phyloP scores from a whole-genome alignment of 2,888 invertebrate species.

The Hirtodrosophila confusa region DNA sequence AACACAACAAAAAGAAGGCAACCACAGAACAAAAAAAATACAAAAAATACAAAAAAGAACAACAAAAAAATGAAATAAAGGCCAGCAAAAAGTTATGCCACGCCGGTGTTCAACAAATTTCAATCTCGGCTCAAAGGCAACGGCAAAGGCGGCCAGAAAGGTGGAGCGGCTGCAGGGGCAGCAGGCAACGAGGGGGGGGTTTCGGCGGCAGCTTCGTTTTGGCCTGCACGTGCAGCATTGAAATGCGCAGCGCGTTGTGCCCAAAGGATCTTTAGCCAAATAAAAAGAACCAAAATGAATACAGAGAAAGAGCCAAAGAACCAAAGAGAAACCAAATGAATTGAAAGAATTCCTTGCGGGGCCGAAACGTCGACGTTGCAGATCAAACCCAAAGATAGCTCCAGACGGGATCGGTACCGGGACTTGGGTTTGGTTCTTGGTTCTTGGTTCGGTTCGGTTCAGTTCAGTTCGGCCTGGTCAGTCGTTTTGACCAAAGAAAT shows the following conservation, averaged over 20 bases:
- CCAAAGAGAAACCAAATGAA: slow-evolving; percentile 57
- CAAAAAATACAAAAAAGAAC: not conserved
- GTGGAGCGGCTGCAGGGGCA: not conserved
- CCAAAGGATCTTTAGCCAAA: slow-evolving; percentile 71
- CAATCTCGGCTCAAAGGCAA: slow-evolving; percentile 75
- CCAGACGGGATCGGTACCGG: slow-evolving; percentile 25
- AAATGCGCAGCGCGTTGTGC: slow-evolving; percentile 75
- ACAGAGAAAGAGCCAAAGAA: slow-evolving; percentile 1
- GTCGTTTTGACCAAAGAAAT: slow-evolving; percentile 62
- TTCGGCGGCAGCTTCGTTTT: slow-evolving; percentile 14
- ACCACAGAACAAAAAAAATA: slow-evolving; percentile 19
- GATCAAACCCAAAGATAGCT: slow-evolving; percentile 71
- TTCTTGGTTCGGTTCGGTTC: slow-evolving; percentile 7
- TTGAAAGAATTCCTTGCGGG: slow-evolving; percentile 77
- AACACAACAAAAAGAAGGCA: slow-evolving; percentile 29
- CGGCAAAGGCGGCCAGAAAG: slow-evolving; percentile 15
- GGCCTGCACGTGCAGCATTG: slow-evolving; percentile 75
- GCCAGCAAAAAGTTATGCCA: slow-evolving; percentile 67
- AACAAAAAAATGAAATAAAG: slow-evolving; percentile 10
- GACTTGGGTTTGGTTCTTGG: not conserved
- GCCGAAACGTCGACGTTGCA: slow-evolving; percentile 66
- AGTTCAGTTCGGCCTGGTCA: slow-evolving; percentile 11
- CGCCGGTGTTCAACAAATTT: slow-evolving; percentile 79
- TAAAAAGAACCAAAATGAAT: slow-evolving; percentile 27
- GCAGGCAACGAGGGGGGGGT: slow-evolving; percentile 2